phyloP scores from a whole-genome alignment of 1,140 invertebrate species.

The Eriosoma lanigerum region DNA sequence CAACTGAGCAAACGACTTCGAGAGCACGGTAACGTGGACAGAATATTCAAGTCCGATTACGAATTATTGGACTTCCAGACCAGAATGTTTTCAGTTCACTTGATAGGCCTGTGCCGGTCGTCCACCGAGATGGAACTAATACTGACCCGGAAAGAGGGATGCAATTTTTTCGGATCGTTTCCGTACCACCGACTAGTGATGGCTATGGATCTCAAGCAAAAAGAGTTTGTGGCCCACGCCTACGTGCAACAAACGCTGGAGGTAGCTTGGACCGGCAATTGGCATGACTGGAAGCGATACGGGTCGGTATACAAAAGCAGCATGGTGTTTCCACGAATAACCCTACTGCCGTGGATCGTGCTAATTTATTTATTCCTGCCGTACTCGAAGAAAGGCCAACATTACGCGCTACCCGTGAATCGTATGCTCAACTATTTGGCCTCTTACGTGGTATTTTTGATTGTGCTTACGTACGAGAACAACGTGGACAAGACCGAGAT shows the following conservation, averaged over 20 bases:
- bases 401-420: conserved; percentile 62
- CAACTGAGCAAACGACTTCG: conserved; percentile 27
- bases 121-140: conserved; percentile 66
- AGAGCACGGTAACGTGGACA: neutral
- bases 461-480: conserved; percentile 64
- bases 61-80: neutral
- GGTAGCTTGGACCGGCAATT: conserved; percentile 63
- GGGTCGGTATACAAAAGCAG: conserved; percentile 56
- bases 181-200: conserved; percentile 66
- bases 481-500: conserved; percentile 62
- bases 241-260: conserved; percentile 68
- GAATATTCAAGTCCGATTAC: conserved; percentile 17
- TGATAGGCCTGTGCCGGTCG: neutral
- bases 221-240: conserved; percentile 72
- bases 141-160: conserved; percentile 61
- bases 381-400: conserved; percentile 58
- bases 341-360: conserved; percentile 60
- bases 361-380: conserved; percentile 60
- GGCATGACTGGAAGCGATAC: conserved; percentile 63
- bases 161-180: conserved; percentile 58
- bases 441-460: conserved; percentile 66
- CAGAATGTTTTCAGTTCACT: neutral
- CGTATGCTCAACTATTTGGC: conserved; percentile 65
- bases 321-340: conserved; percentile 58
- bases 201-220: conserved; percentile 68